Base-by-base conservation (phyloP, 1,140 invertebrate genomes). In the Polypedilum vanderplanki region DNA sequence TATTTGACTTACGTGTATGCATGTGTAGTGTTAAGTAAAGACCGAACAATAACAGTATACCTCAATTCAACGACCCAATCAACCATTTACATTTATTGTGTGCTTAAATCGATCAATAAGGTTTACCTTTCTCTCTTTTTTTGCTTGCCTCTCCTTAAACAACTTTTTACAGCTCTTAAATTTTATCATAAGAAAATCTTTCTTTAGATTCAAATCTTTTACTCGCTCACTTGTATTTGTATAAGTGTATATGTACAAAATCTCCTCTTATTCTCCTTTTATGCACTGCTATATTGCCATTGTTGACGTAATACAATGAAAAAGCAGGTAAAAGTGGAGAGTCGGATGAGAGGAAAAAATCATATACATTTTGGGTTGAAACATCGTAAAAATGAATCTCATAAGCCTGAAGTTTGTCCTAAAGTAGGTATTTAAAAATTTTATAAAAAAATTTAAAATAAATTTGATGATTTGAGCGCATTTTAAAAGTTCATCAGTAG, bases 81-180 rank as follows among this genome's bases (percentile, higher is more conserved):
- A 70, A 70, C 65, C 65, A 70, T 70, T 70, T 70, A 70, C 65
- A 70, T 70, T 57, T 70, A 70, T 70, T 70, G 17, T 70, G 46
- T 70, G 65, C 20, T 70, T 70, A 70, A 70, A 70, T 70, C 65
- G 65, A 70, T 70, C 65, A 70, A 70, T 70, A 70, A 70, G 20
- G 17, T 70, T 70, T 22, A 70, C 65, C 65, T 70, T 70, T 22
- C 5, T 70, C 20, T 70, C 17, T 20, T 20, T 0, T 70, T 22
- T 18, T 20, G 15, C 18, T 20, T 70, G 17, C 10, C 17, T 70
- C 9, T 22, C 10, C 65, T 70, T 22, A n/a, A 70, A 70, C 18
- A 70, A 18, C 24, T 18, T 70, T 70, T 70, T 70, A 20, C 17
- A 70, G 65, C 65, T 70, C 65, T 70, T 20, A 70, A 70, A 70